These are phyloP conservation scores for Chaenogobius annularis DNA, from an alignment of 2,113 vertebrate genomes.

Conservation along the genomic window DNA sequence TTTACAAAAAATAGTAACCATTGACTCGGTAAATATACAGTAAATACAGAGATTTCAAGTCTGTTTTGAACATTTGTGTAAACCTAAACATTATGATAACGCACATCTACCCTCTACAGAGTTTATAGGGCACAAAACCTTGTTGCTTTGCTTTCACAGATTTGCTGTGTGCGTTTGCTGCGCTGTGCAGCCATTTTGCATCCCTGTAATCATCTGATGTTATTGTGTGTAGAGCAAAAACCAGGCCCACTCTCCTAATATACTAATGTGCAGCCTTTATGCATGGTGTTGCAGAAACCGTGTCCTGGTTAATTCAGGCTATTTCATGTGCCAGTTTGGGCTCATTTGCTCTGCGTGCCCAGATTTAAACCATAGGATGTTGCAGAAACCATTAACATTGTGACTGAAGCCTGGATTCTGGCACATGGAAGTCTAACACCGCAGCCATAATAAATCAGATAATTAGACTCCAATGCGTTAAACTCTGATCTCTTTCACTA, in stretches of 20 bases:
- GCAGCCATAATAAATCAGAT: slow-evolving; percentile 6
- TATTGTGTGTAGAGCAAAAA: slow-evolving; percentile 6
- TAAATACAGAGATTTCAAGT: background rate
- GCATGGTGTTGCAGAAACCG: slow-evolving; percentile 41
- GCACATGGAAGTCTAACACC: slow-evolving; percentile 26
- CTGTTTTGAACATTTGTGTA: too few relatives aligned
- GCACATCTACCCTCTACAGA: background rate
- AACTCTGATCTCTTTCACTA: slow-evolving; percentile 46
- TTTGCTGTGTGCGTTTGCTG: slow-evolving; percentile 15
- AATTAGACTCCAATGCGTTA: too few relatives aligned
- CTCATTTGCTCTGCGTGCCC: slow-evolving; percentile 17
- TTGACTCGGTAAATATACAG: background rate
- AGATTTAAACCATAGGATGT: background rate
- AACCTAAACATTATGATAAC: background rate
- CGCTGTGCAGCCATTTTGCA: slow-evolving; percentile 22
- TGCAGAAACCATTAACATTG: slow-evolving; percentile 9
- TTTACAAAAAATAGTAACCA: background rate
- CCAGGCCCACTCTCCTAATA: slow-evolving; percentile 8
- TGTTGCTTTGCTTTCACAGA: slow-evolving; percentile 29
- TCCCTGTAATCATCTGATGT: slow-evolving; percentile 21
- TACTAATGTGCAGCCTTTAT: slow-evolving; percentile 47
- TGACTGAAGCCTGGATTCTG: slow-evolving; percentile 31
- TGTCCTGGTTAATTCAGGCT: slow-evolving; percentile 33
- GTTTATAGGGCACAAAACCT: background rate
- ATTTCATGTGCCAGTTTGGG: slow-evolving; percentile 31